Base-by-base conservation (phyloP, 1,140 invertebrate species). In the Solen grandis region DNA sequence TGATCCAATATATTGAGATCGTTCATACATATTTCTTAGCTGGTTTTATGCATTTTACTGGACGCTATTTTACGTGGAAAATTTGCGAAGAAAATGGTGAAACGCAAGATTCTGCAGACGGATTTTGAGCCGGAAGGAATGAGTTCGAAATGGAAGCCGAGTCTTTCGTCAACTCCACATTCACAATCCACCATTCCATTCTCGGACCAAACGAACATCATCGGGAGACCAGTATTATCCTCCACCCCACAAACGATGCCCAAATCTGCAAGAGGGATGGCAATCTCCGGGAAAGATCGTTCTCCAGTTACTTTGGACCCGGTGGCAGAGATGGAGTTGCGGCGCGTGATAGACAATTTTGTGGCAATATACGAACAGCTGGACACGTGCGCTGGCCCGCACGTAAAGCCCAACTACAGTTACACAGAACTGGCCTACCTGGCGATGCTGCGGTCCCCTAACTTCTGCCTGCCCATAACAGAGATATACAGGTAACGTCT, bases 341-440 rank as follows among this genome's bases (percentile, higher is more conserved):
- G 85, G 27, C 66, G 68, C 29, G 82, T 86, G 5, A 82, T 88
- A 41, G 83, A 85, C 57, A 81, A 88, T 68, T 88, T 88, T 66
- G 85, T 88, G 1, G 68, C 57, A 16, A 65, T 87, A 3, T 88
- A 88, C 41, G 87, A 87, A 55, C 72, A 81, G 14, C 69, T 88
- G 22, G 84, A 86, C 60, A 59, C 31, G 5, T 31, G n/a, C 2
- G 82, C 86, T 27, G 68, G 83, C 22, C 33, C 69, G 2, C 27
- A 55, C 29, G 75, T 60, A 3, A 89, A 88, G 52, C 88, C 88
- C 0, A 88, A 86, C 70, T 89, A 87, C 78, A 85, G 84, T 29
- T 89, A 88, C 59, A 87, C 87, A 8, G 86, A 88, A 57, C 81
- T 89, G 50, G 83, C 88, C 8, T 88, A 83, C 41, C 76, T 89